phyloP scores from a whole-genome alignment of 1,140 invertebrate genomes.

The Holotrichia oblita region DNA sequence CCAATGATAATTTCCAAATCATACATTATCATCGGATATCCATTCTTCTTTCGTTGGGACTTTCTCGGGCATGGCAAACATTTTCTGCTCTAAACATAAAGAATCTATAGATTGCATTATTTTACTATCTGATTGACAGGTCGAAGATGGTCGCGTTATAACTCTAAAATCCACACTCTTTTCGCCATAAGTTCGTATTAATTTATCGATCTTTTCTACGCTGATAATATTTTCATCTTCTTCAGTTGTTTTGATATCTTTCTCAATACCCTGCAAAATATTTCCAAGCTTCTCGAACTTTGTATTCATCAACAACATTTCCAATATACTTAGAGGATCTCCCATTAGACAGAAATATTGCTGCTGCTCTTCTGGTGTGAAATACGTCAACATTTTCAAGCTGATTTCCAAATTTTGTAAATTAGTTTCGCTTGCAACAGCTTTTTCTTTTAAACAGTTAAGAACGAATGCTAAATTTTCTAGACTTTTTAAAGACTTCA shows the following conservation, averaged over 20 bases:
- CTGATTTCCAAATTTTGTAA: slow-evolving; percentile 67
- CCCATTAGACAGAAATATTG: slow-evolving; percentile 71
- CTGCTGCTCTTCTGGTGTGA: slow-evolving; percentile 65
- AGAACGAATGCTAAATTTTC: slow-evolving; percentile 70
- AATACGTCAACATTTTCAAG: slow-evolving; percentile 69
- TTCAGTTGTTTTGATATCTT: slow-evolving; percentile 48
- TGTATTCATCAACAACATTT: slow-evolving; percentile 80
- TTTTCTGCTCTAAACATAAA: slow-evolving; percentile 63
- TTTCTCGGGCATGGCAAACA: slow-evolving; percentile 72
- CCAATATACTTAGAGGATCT: slow-evolving; percentile 74
- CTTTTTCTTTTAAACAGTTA: slow-evolving; percentile 63
- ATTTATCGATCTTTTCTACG: slow-evolving; percentile 69
- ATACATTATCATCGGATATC: slow-evolving; percentile 71
- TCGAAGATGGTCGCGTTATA: slow-evolving; percentile 59
- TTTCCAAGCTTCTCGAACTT: slow-evolving; percentile 72
- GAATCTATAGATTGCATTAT: slow-evolving; percentile 66
- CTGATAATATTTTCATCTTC: slow-evolving; percentile 60
- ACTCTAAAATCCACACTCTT: slow-evolving; percentile 78
- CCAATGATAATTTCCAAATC: too few relatives aligned
- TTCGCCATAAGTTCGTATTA: slow-evolving; percentile 75
- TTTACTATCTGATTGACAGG: slow-evolving; percentile 61
- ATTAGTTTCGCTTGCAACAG: slow-evolving; percentile 61
- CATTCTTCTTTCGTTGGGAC: slow-evolving; percentile 75
- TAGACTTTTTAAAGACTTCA: slow-evolving; percentile 70
- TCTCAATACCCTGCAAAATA: slow-evolving; percentile 62